Conservation (phyloP, 2,113 vertebrate species). For the Tetrax tetrax region DNA sequence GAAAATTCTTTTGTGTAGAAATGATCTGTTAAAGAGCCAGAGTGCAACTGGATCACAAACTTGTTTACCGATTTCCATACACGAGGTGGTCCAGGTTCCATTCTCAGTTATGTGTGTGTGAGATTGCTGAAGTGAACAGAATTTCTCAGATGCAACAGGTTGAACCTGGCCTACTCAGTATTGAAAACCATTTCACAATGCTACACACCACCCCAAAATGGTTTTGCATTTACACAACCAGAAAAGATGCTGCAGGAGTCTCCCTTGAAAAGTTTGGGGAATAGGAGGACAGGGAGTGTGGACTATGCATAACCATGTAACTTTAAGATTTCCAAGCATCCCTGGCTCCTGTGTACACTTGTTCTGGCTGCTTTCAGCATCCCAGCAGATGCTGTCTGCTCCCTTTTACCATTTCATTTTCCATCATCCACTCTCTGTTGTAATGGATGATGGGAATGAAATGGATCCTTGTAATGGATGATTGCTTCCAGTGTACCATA, state of each 20-base stretch:
- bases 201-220: background rate
- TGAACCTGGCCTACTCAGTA: background rate
- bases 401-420: background rate
- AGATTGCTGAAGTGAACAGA: background rate
- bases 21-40: background rate
- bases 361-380: background rate
- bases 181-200: background rate
- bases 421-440: background rate
- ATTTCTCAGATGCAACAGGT: background rate
- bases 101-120: background rate
- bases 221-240: background rate
- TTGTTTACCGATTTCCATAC: background rate
- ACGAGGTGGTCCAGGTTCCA: accelerated
- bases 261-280: background rate
- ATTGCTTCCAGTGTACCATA: background rate
- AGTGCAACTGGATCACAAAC: background rate
- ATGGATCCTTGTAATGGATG: background rate
- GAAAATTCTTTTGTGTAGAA: background rate
- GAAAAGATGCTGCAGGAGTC: background rate
- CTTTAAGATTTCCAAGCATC: background rate
- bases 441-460: background rate
- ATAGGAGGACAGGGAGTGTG: background rate
- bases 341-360: background rate
- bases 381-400: background rate
- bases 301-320: background rate